A percentile compares a stretch with the other conserved stretches of the same genome.
phyloP scores from a whole-genome alignment of 2,797 vertebrate species.

The Galaxias olidus region DNA sequence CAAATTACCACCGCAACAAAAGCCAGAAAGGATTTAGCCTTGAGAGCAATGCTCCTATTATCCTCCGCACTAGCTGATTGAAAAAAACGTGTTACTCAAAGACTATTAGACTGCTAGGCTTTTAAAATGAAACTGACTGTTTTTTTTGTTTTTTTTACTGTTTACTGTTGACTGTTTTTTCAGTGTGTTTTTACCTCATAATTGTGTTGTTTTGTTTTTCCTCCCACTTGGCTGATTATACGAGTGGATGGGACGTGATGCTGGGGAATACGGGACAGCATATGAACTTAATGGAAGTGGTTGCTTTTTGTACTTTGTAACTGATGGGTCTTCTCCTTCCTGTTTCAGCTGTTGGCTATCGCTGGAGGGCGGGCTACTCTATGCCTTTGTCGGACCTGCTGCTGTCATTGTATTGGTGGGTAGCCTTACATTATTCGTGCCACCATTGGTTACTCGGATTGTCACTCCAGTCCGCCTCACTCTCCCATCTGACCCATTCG shows the following conservation, averaged over 20 bases:
- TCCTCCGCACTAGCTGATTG: too few relatives aligned
- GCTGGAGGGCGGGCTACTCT: conserved; percentile 93
- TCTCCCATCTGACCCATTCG: neutral
- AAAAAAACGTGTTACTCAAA: neutral
- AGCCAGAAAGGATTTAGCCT: too few relatives aligned
- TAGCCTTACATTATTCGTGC: conserved; percentile 18
- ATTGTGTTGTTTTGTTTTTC: neutral
- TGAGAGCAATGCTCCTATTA: too few relatives aligned
- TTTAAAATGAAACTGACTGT: neutral
- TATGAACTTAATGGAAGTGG: too few relatives aligned
- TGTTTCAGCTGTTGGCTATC: conserved; percentile 93
- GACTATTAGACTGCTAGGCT: neutral
- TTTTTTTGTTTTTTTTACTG: too few relatives aligned
- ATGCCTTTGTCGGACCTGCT: conserved; percentile 95
- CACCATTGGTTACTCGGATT: conserved; percentile 6
- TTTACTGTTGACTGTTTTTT: too few relatives aligned
- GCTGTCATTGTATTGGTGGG: conserved; percentile 97
- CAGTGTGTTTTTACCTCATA: too few relatives aligned
- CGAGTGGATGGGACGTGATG: too few relatives aligned
- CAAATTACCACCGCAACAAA: too few relatives aligned
- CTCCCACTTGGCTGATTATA: too few relatives aligned
- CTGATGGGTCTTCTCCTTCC: neutral
- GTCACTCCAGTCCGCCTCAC: neutral
- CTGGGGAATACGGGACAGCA: too few relatives aligned
- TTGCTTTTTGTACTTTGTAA: too few relatives aligned